phyloP scores from a whole-genome alignment of 2,113 vertebrate species.

The Tympanuchus pallidicinctus region DNA sequence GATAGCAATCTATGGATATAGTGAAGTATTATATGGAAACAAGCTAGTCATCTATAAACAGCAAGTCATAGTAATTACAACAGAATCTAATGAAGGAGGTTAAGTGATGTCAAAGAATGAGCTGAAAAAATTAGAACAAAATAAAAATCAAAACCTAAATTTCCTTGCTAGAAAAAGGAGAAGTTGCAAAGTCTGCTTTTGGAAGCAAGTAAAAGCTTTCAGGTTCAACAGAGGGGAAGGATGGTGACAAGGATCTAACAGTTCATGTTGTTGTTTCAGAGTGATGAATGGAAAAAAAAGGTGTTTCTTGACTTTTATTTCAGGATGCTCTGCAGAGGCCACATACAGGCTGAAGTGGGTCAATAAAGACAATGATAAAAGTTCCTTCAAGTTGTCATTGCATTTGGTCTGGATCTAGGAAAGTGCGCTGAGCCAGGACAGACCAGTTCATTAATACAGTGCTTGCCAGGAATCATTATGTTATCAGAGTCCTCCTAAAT shows the following conservation, averaged over 20 bases:
- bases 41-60: neutral
- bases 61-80: neutral
- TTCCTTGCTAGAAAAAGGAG: neutral
- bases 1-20: neutral
- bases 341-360: neutral
- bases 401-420: neutral
- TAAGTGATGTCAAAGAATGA: neutral
- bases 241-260: neutral
- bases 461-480: neutral
- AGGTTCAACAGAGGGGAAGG: neutral
- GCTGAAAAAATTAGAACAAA: neutral
- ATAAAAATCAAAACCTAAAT: neutral
- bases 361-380: neutral
- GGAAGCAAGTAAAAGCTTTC: constrained; percentile 1
- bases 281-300: neutral
- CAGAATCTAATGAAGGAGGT: neutral
- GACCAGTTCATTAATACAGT: neutral
- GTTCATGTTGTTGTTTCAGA: neutral
- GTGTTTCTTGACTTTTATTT: neutral
- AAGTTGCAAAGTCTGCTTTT: neutral
- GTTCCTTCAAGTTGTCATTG: neutral
- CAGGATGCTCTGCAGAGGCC: neutral
- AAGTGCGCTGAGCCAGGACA: neutral
- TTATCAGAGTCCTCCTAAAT: neutral
- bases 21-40: neutral